Conservation (phyloP, 2,113 vertebrate genomes). For the Ceyx cyanopectus region DNA sequence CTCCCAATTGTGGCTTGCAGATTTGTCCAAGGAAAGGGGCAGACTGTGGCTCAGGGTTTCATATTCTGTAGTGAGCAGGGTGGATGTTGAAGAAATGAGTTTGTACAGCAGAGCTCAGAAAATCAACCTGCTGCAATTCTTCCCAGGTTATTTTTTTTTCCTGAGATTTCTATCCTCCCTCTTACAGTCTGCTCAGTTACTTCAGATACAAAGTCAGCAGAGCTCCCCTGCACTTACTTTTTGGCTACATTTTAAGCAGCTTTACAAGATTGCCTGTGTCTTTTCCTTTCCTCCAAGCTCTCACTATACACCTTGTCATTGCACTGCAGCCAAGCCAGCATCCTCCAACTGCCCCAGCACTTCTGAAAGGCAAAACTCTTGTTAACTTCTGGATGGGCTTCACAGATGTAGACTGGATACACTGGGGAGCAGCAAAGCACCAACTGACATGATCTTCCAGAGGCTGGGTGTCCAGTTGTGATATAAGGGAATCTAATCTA, state of each 20-base stretch:
- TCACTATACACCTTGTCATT: fast-evolving
- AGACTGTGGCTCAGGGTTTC: neutral
- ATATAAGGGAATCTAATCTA: too few species aligned
- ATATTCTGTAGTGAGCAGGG: neutral
- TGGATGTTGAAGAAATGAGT: neutral
- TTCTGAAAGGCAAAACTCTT: neutral
- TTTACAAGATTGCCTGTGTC: neutral
- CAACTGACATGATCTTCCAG: neutral
- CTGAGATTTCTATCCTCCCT: neutral
- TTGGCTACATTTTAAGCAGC: neutral
- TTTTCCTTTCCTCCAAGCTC: neutral
- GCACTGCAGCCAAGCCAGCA: neutral
- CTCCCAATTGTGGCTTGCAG: neutral
- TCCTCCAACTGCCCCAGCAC: neutral
- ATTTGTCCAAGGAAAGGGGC: neutral
- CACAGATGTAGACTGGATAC: neutral
- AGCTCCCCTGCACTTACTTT: neutral
- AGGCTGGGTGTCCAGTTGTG: too few species aligned
- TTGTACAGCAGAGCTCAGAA: neutral
- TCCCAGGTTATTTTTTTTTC: neutral
- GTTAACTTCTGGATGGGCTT: neutral
- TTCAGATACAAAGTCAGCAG: neutral
- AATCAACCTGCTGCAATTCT: neutral
- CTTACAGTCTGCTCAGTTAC: fast-evolving
- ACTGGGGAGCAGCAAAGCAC: neutral